phyloP scores from a whole-genome alignment of 2,113 vertebrate genomes.

The Phoxinus phoxinus region DNA sequence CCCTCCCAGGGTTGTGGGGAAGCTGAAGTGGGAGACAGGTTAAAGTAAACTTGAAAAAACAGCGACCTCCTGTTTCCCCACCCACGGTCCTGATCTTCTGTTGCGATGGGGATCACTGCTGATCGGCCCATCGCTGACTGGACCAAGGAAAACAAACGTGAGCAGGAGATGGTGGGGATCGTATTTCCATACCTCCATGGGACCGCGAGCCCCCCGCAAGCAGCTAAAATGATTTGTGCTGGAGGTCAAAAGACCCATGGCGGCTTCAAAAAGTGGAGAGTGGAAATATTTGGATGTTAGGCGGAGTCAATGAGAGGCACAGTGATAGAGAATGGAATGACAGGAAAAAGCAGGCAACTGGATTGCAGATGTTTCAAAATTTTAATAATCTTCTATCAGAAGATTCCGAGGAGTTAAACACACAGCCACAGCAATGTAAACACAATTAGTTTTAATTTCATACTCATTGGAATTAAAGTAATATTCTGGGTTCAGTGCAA shows the following conservation, averaged over 20 bases:
- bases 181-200: slow-evolving; percentile 82
- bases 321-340: slow-evolving; percentile 63
- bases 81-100: slow-evolving; percentile 41
- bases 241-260: slow-evolving; percentile 87
- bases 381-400: slow-evolving; percentile 21
- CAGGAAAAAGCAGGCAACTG: slow-evolving; percentile 56
- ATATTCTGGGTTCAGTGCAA: slow-evolving; percentile 3
- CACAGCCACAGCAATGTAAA: slow-evolving; percentile 33
- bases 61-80: slow-evolving; percentile 50
- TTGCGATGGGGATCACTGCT: slow-evolving; percentile 70
- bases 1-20: slow-evolving; percentile 43
- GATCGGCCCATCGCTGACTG: slow-evolving; percentile 77
- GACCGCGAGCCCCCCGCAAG: slow-evolving; percentile 74
- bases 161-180: slow-evolving; percentile 84
- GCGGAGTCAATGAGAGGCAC: slow-evolving; percentile 64
- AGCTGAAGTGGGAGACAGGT: slow-evolving; percentile 61
- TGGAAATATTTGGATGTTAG: slow-evolving; percentile 86
- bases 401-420: slow-evolving; percentile 37
- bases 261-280: slow-evolving; percentile 87
- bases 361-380: slow-evolving; percentile 46
- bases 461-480: background rate
- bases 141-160: slow-evolving; percentile 84
- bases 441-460: slow-evolving; percentile 36
- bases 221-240: slow-evolving; percentile 94
- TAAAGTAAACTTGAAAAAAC: slow-evolving; percentile 64